Conservation (phyloP, 2,113 vertebrate species). For the Pyxicephalus adspersus region DNA sequence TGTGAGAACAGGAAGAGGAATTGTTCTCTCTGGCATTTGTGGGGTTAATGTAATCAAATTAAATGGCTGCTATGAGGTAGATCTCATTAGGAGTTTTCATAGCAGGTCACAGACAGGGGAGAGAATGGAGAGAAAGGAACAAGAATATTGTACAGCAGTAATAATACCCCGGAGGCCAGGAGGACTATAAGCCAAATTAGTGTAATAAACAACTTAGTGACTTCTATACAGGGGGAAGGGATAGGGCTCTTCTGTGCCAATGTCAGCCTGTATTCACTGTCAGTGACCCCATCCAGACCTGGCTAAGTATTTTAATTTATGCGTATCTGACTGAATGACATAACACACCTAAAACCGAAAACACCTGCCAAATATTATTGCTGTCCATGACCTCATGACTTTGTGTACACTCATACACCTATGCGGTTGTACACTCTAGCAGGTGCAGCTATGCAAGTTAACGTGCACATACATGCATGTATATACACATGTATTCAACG, state of each 20-base stretch:
- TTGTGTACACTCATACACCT: too few species aligned
- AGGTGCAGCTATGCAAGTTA: too few species aligned
- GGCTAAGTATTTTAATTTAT: too few species aligned
- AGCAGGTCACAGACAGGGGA: constrained; percentile 36
- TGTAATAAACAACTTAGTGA: constrained; percentile 42
- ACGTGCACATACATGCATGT: too few species aligned
- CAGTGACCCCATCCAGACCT: too few species aligned
- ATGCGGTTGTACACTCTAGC: too few species aligned
- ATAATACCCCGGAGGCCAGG: constrained; percentile 30
- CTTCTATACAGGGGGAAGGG: not conserved
- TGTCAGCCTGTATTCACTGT: not conserved
- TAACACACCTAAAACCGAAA: too few species aligned
- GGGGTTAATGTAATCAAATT: constrained; percentile 31
- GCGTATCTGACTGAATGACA: too few species aligned
- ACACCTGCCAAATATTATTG: too few species aligned
- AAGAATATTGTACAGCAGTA: constrained; percentile 35
- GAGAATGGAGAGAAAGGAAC: constrained; percentile 12
- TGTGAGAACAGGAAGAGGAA: not conserved
- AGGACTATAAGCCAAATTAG: constrained; percentile 27
- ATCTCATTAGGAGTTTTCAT: constrained; percentile 43
- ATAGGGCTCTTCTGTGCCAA: not conserved
- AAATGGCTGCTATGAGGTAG: constrained; percentile 15
- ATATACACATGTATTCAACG: too few species aligned
- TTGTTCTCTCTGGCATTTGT: not conserved
- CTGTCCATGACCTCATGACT: too few species aligned